These are phyloP conservation scores for Eupsittula cactorum DNA, from an alignment of 2,113 vertebrate species.

Conservation along the genomic window DNA sequence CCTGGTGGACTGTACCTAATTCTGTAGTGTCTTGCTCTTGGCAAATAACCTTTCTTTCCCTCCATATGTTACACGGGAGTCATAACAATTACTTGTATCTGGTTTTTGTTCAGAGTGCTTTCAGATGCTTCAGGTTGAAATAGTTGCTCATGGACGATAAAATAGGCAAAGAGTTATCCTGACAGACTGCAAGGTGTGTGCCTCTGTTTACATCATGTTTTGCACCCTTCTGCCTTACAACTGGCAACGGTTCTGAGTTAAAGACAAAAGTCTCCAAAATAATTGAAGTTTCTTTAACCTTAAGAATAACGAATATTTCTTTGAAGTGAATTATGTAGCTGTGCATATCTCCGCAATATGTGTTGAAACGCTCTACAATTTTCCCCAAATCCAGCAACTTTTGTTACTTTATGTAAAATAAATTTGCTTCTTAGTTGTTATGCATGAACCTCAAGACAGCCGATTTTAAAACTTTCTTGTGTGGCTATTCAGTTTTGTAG, in stretches of 20 bases:
- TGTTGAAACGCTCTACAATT: not conserved
- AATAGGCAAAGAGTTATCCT: not conserved
- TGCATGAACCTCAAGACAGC: not conserved
- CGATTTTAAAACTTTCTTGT: not conserved
- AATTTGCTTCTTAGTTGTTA: not conserved
- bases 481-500: not conserved
- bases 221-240: not conserved
- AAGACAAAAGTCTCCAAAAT: not conserved
- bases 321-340: not conserved
- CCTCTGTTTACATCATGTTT: not conserved
- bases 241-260: not conserved
- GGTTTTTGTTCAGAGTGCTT: not conserved
- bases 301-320: not conserved
- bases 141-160: not conserved
- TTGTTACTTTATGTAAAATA: not conserved
- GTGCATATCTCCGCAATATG: not conserved
- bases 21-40: not conserved
- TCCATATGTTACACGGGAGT: not conserved
- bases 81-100: not conserved
- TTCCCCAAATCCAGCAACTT: not conserved
- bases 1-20: not conserved
- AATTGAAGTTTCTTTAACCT: not conserved
- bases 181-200: not conserved
- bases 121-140: not conserved
- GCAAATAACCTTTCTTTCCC: not conserved